phyloP scores from a whole-genome alignment of 2,888 invertebrate genomes.

The Apotomis turbidana region DNA sequence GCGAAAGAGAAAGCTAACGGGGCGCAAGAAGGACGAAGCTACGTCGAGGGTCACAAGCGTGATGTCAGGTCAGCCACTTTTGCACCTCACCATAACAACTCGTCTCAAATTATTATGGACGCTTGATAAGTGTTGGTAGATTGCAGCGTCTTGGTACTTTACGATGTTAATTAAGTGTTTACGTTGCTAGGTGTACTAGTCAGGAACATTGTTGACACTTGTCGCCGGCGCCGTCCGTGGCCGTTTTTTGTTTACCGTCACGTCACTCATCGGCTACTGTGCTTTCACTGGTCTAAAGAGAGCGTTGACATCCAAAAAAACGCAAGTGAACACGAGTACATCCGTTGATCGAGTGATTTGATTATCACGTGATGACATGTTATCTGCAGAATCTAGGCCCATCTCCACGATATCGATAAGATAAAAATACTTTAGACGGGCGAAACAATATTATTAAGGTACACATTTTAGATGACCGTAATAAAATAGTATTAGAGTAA shows the following conservation, averaged over 20 bases:
- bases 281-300: constrained; percentile 60
- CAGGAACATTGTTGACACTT: constrained; percentile 60
- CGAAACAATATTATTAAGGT: constrained; percentile 65
- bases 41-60: constrained; percentile 81
- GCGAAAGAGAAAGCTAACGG: constrained; percentile 64
- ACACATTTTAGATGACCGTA: constrained; percentile 65
- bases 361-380: constrained; percentile 38
- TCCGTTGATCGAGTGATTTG: constrained; percentile 46
- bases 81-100: constrained; percentile 85
- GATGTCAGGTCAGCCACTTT: constrained; percentile 85
- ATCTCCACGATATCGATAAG: constrained; percentile 63
- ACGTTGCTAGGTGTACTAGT: constrained; percentile 60
- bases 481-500: constrained; percentile 78
- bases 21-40: constrained; percentile 64
- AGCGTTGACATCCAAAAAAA: constrained; percentile 57
- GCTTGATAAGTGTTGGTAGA: constrained; percentile 83
- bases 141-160: constrained; percentile 80
- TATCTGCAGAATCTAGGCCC: constrained; percentile 51
- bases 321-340: constrained; percentile 42
- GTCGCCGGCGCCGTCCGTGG: constrained; percentile 49
- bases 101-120: constrained; percentile 85
- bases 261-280: constrained; percentile 60
- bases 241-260: constrained; percentile 60
- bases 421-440: constrained; percentile 55
- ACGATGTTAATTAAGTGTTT: constrained; percentile 82